A percentile compares a stretch with the other conserved stretches of the same genome.
Conservation (phyloP, 1,140 invertebrate species). For the Alviniconcha marisindica region DNA sequence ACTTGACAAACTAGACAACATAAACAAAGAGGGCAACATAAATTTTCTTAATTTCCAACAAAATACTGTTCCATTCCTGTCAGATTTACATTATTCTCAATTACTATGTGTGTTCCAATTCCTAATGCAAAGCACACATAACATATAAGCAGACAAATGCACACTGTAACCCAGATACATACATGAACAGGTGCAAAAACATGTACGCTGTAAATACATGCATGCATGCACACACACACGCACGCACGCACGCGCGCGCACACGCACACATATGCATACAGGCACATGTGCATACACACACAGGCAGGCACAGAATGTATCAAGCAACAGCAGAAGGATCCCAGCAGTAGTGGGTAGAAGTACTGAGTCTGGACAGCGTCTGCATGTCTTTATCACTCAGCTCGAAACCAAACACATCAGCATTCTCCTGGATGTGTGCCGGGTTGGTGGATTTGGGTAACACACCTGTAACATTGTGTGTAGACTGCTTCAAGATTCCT, state of each 20-base stretch:
- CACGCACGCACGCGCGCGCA: not conserved
- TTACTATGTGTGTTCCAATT: too few species aligned
- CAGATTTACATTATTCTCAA: too few species aligned
- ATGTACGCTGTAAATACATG: too few species aligned
- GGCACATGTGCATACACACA: conserved; percentile 13
- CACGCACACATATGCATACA: not conserved
- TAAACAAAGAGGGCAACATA: too few species aligned
- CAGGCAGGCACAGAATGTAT: not conserved
- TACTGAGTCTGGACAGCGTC: conserved; percentile 78
- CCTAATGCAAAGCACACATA: too few species aligned
- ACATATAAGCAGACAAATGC: too few species aligned
- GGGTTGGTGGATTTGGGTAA: conserved; percentile 84
- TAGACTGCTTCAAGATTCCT: not conserved
- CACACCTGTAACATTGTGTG: conserved; percentile 78
- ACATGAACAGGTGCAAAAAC: too few species aligned
- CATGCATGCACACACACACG: too few species aligned
- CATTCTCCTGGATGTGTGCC: conserved; percentile 82
- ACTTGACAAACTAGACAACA: too few species aligned
- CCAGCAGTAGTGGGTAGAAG: conserved; percentile 84
- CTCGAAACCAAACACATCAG: conserved; percentile 81
- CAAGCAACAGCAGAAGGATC: conserved; percentile 77
- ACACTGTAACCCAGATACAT: too few species aligned
- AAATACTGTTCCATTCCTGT: too few species aligned
- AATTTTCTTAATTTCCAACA: too few species aligned
- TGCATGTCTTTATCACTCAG: conserved; percentile 80